These are phyloP conservation scores for Atractosteus spatula DNA, from an alignment of 2,113 vertebrate species.

Conservation along the genomic window DNA sequence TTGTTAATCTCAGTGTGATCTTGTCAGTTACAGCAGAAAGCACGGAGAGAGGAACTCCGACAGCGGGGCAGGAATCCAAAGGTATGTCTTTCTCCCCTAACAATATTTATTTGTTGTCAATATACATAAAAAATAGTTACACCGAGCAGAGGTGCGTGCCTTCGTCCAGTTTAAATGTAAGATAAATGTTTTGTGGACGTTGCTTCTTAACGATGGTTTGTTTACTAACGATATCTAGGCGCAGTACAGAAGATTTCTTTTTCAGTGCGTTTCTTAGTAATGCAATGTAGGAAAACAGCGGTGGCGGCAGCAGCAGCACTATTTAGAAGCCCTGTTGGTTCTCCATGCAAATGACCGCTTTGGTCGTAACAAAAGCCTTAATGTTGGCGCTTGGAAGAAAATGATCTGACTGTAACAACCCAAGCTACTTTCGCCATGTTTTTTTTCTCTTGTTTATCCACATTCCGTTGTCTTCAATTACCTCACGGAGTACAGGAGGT, in stretches of 20 bases:
- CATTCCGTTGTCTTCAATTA: conserved; percentile 32
- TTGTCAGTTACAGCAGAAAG: conserved; percentile 38
- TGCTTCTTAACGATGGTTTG: not conserved
- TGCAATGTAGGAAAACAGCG: conserved; percentile 25
- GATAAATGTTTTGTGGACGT: not conserved
- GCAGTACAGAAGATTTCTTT: not conserved
- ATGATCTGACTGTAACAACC: conserved; percentile 62
- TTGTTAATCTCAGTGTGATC: conserved; percentile 62
- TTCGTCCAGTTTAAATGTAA: not conserved
- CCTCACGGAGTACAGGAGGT: not conserved
- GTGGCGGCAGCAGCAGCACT: conserved; percentile 19
- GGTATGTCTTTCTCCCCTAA: not conserved
- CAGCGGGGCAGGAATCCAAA: conserved; percentile 40
- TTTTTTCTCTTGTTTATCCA: conserved; percentile 58
- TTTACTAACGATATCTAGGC: not conserved
- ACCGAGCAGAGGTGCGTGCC: too few relatives aligned
- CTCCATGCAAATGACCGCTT: conserved; percentile 68
- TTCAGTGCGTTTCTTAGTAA: not conserved
- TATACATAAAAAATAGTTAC: too few relatives aligned
- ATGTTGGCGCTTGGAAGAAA: conserved; percentile 51
- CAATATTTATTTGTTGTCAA: too few relatives aligned
- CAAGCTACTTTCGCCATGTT: conserved; percentile 71
- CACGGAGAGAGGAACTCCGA: not conserved
- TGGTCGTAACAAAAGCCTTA: conserved; percentile 65
- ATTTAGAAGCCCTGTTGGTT: conserved; percentile 54